Percentiles rank a stretch among this genome's conserved stretches.
These are phyloP conservation scores for Caenorhabditis imperialis DNA, from an alignment of 2,888 invertebrate genomes.

Conservation along the genomic window DNA sequence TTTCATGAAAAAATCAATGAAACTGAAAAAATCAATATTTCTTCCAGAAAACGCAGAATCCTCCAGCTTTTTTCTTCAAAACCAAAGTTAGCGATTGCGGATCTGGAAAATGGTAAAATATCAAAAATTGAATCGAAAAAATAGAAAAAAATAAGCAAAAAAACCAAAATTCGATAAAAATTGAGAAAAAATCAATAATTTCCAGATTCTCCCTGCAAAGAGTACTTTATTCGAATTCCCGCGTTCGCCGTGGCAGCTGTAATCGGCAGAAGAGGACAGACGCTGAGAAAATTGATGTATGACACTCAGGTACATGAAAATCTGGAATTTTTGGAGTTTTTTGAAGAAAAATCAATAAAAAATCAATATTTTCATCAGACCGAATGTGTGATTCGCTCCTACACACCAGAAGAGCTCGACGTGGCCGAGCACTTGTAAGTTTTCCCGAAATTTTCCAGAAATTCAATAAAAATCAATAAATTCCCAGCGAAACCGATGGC, in stretches of 20 bases:
- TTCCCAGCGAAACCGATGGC: conserved; percentile 14
- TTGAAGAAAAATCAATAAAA: not conserved
- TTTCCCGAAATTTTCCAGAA: not conserved
- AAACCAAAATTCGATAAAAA: not conserved
- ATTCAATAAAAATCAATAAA: not conserved
- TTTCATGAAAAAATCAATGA: not conserved
- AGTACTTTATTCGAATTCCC: conserved; percentile 45
- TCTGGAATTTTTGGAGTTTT: not conserved
- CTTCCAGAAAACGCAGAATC: too few relatives aligned
- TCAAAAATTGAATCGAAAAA: not conserved
- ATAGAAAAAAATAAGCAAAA: not conserved
- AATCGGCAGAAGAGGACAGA: conserved; percentile 41
- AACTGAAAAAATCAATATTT: not conserved
- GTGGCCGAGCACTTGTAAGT: conserved; percentile 24
- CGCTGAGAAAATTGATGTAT: conserved; percentile 31
- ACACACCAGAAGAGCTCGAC: conserved; percentile 39
- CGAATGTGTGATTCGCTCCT: conserved; percentile 39
- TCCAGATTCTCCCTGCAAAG: conserved; percentile 1
- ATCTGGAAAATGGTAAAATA: not conserved
- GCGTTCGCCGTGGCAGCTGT: conserved; percentile 39
- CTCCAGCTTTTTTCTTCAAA: not conserved
- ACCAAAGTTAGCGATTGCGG: not conserved
- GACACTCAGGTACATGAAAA: conserved; percentile 21
- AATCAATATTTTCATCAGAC: too few relatives aligned
- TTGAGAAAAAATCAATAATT: not conserved